Conservation (phyloP, 1,140 invertebrate genomes). For the Whitmania pigra region DNA sequence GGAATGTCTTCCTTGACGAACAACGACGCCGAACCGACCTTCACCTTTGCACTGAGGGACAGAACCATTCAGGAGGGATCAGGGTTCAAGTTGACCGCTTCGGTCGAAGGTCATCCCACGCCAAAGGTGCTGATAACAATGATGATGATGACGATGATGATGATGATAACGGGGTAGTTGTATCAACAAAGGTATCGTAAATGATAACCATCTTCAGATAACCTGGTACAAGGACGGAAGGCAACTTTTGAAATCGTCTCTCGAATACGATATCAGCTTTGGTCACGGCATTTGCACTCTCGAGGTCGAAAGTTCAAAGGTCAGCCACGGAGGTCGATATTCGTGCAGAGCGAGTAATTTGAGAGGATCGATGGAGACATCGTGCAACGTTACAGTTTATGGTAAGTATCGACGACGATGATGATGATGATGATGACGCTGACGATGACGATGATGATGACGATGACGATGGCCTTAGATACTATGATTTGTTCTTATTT, state of each 20-base stretch:
- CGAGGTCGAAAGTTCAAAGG: conserved; percentile 85
- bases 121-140: conserved; percentile 56
- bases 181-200: too few species aligned
- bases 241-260: conserved; percentile 60
- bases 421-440: conserved; percentile 8
- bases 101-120: conserved; percentile 78
- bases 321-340: conserved; percentile 90
- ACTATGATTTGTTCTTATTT: too few species aligned
- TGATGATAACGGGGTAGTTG: too few species aligned
- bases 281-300: conserved; percentile 77
- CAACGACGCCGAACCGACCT: conserved; percentile 56
- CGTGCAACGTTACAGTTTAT: conserved; percentile 90
- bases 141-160: too few species aligned
- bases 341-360: conserved; percentile 77
- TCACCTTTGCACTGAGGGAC: conserved; percentile 91
- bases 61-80: conserved; percentile 75
- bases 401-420: conserved; percentile 46
- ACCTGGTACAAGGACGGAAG: conserved; percentile 82
- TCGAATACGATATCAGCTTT: conserved; percentile 51
- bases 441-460: conserved; percentile 12
- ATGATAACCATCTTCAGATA: conserved; percentile 40
- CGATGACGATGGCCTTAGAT: conserved; percentile 1
- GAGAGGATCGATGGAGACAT: conserved; percentile 84
- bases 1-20: not conserved
- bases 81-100: conserved; percentile 80